Evolutionary conservation across 2,113 vertebrate genomes (phyloP).

Genomic region (Spea bombifrons): DNA sequence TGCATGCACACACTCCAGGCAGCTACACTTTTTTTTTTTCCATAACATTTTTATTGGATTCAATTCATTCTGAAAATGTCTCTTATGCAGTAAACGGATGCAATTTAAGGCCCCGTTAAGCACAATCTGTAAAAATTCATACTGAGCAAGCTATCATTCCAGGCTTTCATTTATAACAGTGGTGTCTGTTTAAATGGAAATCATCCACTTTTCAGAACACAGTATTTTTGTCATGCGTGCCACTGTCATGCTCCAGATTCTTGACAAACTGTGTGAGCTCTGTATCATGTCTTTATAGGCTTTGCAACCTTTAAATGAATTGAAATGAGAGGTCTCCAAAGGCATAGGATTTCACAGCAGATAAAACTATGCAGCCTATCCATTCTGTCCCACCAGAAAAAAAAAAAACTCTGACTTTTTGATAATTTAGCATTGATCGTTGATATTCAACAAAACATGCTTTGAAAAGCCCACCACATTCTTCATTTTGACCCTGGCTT

Average conservation of each 20-base stretch:
- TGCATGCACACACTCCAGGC: constrained; percentile 50
- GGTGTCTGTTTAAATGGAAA: constrained; percentile 44
- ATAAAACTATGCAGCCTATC: constrained; percentile 26
- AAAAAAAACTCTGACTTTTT: not conserved
- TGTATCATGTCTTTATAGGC: not conserved
- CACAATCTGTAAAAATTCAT: constrained; percentile 53
- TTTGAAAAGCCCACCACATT: too few species aligned
- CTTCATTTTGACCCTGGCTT: too few species aligned
- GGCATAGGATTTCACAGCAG: constrained; percentile 33
- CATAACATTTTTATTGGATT: constrained; percentile 61
- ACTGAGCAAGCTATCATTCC: constrained; percentile 53
- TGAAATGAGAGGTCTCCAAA: constrained; percentile 26
- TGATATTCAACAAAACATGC: too few species aligned
- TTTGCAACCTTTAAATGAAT: constrained; percentile 34
- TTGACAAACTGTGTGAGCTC: constrained; percentile 33
- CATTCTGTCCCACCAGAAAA: constrained; percentile 12
- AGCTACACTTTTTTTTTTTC: constrained; percentile 51
- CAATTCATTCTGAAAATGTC: constrained; percentile 59
- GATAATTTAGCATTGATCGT: not conserved
- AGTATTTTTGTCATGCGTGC: constrained; percentile 37
- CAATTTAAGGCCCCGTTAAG: constrained; percentile 67
- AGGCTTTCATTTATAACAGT: constrained; percentile 52
- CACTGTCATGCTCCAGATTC: constrained; percentile 7
- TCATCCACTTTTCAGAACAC: constrained; percentile 33
- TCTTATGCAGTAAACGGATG: constrained; percentile 63